Conservation (phyloP, 2,113 vertebrate species). For the cattle (Bos taurus) region ARS-UCD2.0 NC_037334.1:36636501-36637000, state of each 20-base stretch:
- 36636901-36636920: neutral
- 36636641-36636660: neutral
- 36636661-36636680: neutral
- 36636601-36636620: neutral
- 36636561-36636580: neutral
- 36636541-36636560: neutral
- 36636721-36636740: neutral
- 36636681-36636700: neutral
- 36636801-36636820: neutral
- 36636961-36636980: neutral
- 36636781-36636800: slow-evolving; percentile 45
- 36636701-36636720: neutral
- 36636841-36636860: neutral
- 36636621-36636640: neutral
- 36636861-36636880: neutral
- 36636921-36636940: neutral
- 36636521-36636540: neutral
- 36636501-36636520: neutral
- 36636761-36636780: neutral
- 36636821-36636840: neutral
- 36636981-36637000: neutral
- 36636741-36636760: neutral
- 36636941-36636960: neutral
- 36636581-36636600: neutral
- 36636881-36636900: neutral